Base-by-base conservation (phyloP, 2,797 vertebrate species). In the Sardinella longiceps region DNA sequence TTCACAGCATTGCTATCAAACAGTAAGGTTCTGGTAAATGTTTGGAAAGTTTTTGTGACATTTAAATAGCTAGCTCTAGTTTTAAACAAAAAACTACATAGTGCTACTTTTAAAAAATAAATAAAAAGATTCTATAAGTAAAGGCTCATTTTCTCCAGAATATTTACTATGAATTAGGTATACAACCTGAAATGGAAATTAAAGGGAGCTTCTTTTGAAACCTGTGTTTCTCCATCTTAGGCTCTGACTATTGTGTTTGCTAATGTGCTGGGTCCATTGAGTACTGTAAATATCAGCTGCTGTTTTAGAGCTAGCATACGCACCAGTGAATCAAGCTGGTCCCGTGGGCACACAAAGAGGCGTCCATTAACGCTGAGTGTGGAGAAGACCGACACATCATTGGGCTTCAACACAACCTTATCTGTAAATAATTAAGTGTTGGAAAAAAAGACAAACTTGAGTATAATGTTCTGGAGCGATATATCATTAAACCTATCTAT, bases 341-440 rank as follows among this genome's bases (percentile, higher is more conserved):
- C 97, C 88, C 97, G 94, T 0, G 95, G 95, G 91, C 98, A 99
- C 87, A 95, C 97, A 89, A 99, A 99, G 87, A 99, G 95, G 4
- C 97, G 96, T 83, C 97, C 98, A 5, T 99, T 99, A 86, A 98
- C 92, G 84, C 95, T 97, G 89, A 99, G 97, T 0, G 97, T 97
- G 83, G 98, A 99, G 94, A 99, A 99, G 88, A 99, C 97, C 0
- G 98, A 99, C 82, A 99, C 91, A 43, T 99, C 98, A 23, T 95
- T 97, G 89, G 97, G 95, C 89, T 98, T 99, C 89, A 98, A 95
- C 89, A 99, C 92, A 53, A 95, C 94, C 95, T 99, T 99, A 91
- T 99, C 98, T 99, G 94, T 89, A 88, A 45, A 88, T 48, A 30
- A 30, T 43, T 58, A 84, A 74, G 33, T 25, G n/a, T n/a, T n/a